Conservation (phyloP, 1,140 invertebrate species). For the Drosophila lowei region DNA sequence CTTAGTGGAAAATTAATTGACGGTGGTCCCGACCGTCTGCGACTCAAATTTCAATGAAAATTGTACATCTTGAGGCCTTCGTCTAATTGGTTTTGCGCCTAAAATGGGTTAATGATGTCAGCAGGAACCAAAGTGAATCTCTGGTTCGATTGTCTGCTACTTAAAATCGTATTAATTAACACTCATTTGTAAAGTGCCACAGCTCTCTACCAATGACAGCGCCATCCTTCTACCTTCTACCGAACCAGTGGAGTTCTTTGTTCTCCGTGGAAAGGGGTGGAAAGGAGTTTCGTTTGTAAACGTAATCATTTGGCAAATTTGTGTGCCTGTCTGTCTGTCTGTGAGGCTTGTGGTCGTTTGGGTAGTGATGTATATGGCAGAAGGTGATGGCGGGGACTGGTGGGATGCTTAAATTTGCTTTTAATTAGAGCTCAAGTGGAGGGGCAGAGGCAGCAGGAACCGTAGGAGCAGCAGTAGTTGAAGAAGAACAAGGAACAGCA, state of each 20-base stretch:
- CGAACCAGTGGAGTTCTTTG: neutral
- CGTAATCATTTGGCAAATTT: constrained; percentile 61
- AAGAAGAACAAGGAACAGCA: no score
- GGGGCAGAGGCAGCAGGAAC: neutral
- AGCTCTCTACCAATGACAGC: constrained; percentile 31
- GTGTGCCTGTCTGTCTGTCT: constrained; percentile 24
- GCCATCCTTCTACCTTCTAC: neutral
- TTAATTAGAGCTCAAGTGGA: constrained; percentile 60
- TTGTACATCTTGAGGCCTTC: neutral
- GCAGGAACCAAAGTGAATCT: constrained; percentile 1
- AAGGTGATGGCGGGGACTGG: constrained; percentile 11
- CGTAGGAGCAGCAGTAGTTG: constrained; percentile 1
- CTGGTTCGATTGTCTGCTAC: constrained; percentile 48
- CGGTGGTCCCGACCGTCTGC: no score
- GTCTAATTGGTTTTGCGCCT: constrained; percentile 64
- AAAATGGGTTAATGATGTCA: constrained; percentile 63
- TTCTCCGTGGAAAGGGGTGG: neutral
- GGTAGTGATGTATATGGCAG: no score
- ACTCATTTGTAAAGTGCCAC: constrained; percentile 49
- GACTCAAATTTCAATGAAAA: no score
- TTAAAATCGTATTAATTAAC: constrained; percentile 69
- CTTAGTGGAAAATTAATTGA: no score
- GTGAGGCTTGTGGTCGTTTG: neutral
- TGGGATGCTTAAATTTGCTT: constrained; percentile 69
- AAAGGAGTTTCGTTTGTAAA: constrained; percentile 26